Conservation (phyloP, 2,113 vertebrate genomes). For the Cranoglanis bouderius region DNA sequence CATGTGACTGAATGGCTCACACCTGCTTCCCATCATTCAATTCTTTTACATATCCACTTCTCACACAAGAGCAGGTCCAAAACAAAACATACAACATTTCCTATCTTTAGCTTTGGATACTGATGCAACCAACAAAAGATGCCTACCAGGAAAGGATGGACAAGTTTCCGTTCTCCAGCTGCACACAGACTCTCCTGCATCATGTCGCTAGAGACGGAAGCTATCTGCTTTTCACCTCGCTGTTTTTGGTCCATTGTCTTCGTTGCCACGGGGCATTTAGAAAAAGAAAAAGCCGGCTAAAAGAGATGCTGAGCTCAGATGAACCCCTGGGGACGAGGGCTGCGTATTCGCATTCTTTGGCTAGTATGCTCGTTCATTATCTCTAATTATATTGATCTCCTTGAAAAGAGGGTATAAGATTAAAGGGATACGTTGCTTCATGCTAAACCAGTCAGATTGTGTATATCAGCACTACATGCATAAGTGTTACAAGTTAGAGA, state of each 20-base stretch:
- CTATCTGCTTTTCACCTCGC: constrained; percentile 39
- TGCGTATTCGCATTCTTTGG: constrained; percentile 46
- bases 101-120: not conserved
- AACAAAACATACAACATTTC: not conserved
- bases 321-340: constrained; percentile 34
- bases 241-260: constrained; percentile 49
- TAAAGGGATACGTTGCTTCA: not conserved
- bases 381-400: constrained; percentile 15
- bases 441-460: not conserved
- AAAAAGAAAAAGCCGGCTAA: constrained; percentile 27
- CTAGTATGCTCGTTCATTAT: constrained; percentile 19
- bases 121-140: not conserved
- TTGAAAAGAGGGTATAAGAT: constrained; percentile 12
- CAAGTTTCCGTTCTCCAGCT: not conserved
- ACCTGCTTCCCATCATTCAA: not conserved
- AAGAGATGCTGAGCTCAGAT: constrained; percentile 38
- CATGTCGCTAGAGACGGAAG: constrained; percentile 46
- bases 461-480: not conserved
- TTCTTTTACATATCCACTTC: not conserved
- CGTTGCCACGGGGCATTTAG: constrained; percentile 42
- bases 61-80: not conserved
- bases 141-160: not conserved
- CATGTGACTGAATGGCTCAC: not conserved
- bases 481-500: not conserved
- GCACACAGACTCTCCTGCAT: constrained; percentile 30